These are phyloP conservation scores for Syngnathus scovelli DNA, from an alignment of 2,113 vertebrate species.

Conservation along the genomic window DNA sequence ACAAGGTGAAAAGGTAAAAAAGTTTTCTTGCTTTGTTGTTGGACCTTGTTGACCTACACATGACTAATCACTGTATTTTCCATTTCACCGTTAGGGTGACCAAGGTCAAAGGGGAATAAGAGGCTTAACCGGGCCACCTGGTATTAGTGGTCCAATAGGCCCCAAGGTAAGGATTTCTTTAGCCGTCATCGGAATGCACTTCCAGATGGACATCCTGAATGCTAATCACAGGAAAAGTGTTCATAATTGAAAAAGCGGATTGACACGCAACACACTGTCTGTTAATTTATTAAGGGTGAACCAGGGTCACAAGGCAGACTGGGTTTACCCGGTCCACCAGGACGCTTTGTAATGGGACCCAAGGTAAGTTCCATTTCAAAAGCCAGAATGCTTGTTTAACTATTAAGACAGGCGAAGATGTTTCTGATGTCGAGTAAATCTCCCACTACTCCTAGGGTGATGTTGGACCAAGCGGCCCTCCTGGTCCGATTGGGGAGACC, in stretches of 20 bases:
- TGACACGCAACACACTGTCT: neutral
- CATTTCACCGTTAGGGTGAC: conserved; percentile 67
- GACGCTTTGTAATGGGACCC: conserved; percentile 76
- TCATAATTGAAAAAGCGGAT: neutral
- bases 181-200: neutral
- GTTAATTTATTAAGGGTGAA: conserved; percentile 72
- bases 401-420: neutral
- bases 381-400: neutral
- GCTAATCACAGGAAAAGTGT: neutral
- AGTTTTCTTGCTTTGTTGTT: neutral
- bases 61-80: conserved; percentile 1
- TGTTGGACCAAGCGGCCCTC: conserved; percentile 72
- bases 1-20: conserved; percentile 81
- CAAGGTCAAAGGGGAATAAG: conserved; percentile 83
- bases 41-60: neutral
- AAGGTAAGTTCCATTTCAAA: conserved; percentile 69
- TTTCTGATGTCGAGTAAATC: neutral
- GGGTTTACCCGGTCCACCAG: conserved; percentile 77
- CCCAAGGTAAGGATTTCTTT: conserved; percentile 70
- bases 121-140: conserved; percentile 78
- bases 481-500: conserved; percentile 81
- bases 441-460: conserved; percentile 73
- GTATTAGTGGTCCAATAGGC: conserved; percentile 77
- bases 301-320: conserved; percentile 74
- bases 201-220: neutral